These are phyloP conservation scores for Cremastinae sp. DNA, from an alignment of 2,888 invertebrate species.

Conservation along the genomic window DNA sequence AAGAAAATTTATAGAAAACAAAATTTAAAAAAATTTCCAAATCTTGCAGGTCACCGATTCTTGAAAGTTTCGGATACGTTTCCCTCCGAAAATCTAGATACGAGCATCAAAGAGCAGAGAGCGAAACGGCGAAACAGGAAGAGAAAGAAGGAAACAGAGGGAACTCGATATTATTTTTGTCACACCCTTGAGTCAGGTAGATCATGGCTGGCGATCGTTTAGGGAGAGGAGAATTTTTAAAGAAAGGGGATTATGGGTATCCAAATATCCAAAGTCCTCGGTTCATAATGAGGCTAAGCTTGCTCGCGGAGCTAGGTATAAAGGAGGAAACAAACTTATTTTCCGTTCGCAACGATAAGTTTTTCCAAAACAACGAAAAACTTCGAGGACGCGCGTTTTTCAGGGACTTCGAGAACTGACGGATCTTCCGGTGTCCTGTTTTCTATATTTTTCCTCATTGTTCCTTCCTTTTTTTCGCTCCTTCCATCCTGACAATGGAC, in stretches of 20 bases:
- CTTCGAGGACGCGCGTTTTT: no score
- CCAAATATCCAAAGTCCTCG: slow-evolving; percentile 76
- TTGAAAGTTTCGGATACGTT: no score
- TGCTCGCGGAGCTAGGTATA: slow-evolving; percentile 21
- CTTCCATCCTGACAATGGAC: slow-evolving; percentile 58
- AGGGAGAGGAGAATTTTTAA: slow-evolving; percentile 62
- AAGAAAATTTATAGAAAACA: no score
- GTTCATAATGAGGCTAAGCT: slow-evolving; percentile 72
- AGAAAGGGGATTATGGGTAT: slow-evolving; percentile 76
- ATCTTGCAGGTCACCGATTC: no score
- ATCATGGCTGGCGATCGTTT: slow-evolving; percentile 62
- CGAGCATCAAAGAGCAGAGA: no score
- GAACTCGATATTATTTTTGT: slow-evolving; percentile 75
- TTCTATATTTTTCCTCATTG: slow-evolving; percentile 20
- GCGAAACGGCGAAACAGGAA: no score
- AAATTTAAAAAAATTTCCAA: no score
- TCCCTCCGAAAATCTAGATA: no score
- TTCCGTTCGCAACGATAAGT: no score
- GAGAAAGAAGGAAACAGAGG: slow-evolving; percentile 26
- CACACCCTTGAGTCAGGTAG: slow-evolving; percentile 72
- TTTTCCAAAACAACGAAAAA: no score
- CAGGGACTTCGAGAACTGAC: slow-evolving; percentile 1
- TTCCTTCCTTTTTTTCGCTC: slow-evolving; percentile 44
- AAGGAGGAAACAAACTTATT: no score
- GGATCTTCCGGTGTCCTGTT: slow-evolving; percentile 33